Percentiles rank a stretch among this genome's conserved stretches.
Evolutionary conservation across 2,888 invertebrate genomes (phyloP).

Genomic region (Sphecodes monilicornis): DNA sequence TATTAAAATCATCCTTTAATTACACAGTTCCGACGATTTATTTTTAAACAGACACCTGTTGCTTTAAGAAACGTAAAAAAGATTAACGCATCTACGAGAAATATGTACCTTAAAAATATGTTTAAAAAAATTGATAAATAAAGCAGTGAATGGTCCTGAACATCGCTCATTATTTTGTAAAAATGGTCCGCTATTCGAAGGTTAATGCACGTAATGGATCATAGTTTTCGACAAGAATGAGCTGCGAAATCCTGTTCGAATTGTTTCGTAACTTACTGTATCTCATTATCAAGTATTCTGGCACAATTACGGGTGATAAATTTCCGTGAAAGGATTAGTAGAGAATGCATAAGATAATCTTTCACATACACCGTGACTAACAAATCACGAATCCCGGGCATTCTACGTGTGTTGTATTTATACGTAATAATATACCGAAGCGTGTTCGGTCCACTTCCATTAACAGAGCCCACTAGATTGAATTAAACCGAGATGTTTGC

Average conservation of each 20-base stretch:
- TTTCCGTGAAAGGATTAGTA: background rate
- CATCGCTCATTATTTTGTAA: no score
- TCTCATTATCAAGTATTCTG: background rate
- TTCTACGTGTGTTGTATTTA: background rate
- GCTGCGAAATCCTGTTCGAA: background rate
- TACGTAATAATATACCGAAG: background rate
- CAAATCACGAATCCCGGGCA: background rate
- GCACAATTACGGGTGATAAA: background rate
- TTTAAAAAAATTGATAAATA: no score
- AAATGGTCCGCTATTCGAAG: no score
- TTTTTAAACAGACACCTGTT: no score
- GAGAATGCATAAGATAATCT: background rate
- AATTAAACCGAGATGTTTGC: background rate
- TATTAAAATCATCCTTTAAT: no score
- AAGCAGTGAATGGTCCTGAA: no score
- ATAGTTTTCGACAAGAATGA: background rate
- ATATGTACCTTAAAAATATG: no score
- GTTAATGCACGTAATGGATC: no score
- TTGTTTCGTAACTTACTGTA: background rate
- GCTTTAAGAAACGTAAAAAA: no score
- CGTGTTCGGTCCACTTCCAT: background rate
- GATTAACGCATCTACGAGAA: no score
- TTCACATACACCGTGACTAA: constrained; percentile 4
- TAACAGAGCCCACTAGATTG: background rate
- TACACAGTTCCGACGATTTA: no score